A percentile compares a stretch with the other conserved stretches of the same genome.
Conservation (phyloP, 2,113 vertebrate species). For the Crotalus horridus region DNA sequence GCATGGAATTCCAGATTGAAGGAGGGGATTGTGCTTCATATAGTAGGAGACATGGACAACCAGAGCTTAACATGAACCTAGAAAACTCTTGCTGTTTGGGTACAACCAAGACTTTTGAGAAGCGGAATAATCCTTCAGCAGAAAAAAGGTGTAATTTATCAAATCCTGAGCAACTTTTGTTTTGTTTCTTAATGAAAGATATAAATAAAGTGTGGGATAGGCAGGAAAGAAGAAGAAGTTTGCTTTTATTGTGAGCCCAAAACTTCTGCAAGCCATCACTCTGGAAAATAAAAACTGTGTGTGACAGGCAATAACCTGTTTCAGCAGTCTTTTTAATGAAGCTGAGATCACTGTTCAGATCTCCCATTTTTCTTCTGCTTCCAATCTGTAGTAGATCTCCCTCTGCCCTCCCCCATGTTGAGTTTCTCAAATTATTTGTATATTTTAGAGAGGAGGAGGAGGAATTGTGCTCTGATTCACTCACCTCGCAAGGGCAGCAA, state of each 20-base stretch:
- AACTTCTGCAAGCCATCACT: slow-evolving; percentile 30
- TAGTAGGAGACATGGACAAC: background rate
- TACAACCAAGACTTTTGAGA: slow-evolving; percentile 15
- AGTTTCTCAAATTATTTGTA: slow-evolving; percentile 44
- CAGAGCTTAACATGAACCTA: background rate
- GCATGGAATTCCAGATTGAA: background rate
- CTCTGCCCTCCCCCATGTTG: slow-evolving; percentile 45
- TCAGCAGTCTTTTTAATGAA: slow-evolving; percentile 40
- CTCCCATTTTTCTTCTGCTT: slow-evolving; percentile 48
- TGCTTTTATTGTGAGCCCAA: slow-evolving; percentile 46
- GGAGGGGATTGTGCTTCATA: background rate
- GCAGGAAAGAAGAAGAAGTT: slow-evolving; percentile 9
- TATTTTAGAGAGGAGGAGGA: slow-evolving; percentile 40
- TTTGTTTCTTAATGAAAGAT: slow-evolving; percentile 9
- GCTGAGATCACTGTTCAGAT: slow-evolving; percentile 58
- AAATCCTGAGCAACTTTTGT: slow-evolving; percentile 11
- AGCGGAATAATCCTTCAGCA: slow-evolving; percentile 17
- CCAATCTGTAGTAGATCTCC: slow-evolving; percentile 50
- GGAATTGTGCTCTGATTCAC: slow-evolving; percentile 4
- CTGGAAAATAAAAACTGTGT: slow-evolving; percentile 52
- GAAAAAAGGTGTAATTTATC: background rate
- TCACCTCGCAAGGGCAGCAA: slow-evolving; percentile 23
- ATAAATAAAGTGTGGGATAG: background rate
- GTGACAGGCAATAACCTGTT: slow-evolving; percentile 60
- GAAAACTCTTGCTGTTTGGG: background rate